Evolutionary conservation across 2,113 vertebrate species (phyloP).

Genomic region (Cebidichthys violaceus): DNA sequence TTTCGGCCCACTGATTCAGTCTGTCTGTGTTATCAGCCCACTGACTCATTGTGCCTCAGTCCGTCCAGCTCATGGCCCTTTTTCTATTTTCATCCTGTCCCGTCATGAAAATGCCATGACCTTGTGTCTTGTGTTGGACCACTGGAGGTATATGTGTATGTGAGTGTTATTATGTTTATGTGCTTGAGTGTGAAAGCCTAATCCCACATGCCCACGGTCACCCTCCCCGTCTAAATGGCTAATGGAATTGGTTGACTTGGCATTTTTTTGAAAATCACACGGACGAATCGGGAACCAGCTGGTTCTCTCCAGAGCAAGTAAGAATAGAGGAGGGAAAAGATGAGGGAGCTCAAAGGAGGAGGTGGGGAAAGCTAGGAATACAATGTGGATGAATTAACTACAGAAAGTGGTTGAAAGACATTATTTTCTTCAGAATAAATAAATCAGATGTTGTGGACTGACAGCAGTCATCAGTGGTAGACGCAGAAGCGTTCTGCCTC

Average conservation of each 20-base stretch:
- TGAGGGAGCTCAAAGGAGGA: background rate
- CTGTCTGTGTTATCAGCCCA: conserved; percentile 71
- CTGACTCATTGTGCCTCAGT: conserved; percentile 75
- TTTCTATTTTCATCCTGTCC: conserved; percentile 75
- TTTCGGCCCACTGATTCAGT: conserved; percentile 73
- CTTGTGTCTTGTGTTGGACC: conserved; percentile 64
- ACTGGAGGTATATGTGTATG: conserved; percentile 41
- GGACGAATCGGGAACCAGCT: background rate
- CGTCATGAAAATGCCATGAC: conserved; percentile 72
- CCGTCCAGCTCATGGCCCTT: conserved; percentile 70
- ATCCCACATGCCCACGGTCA: conserved; percentile 29
- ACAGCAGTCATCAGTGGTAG: background rate
- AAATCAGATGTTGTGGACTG: conserved; percentile 20
- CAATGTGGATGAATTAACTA: background rate
- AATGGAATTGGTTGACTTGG: conserved; percentile 30
- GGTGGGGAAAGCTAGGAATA: background rate
- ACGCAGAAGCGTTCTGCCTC: conserved; percentile 28
- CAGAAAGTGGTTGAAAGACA: background rate
- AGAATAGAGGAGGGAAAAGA: background rate
- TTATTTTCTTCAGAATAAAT: conserved; percentile 13
- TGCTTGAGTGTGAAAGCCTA: conserved; percentile 46
- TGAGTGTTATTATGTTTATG: conserved; percentile 32
- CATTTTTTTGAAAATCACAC: conserved; percentile 6
- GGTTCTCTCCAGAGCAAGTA: background rate
- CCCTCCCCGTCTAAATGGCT: conserved; percentile 14